Evolutionary conservation across 2,797 vertebrate species (phyloP).

Genomic region (Botia almorhae): DNA sequence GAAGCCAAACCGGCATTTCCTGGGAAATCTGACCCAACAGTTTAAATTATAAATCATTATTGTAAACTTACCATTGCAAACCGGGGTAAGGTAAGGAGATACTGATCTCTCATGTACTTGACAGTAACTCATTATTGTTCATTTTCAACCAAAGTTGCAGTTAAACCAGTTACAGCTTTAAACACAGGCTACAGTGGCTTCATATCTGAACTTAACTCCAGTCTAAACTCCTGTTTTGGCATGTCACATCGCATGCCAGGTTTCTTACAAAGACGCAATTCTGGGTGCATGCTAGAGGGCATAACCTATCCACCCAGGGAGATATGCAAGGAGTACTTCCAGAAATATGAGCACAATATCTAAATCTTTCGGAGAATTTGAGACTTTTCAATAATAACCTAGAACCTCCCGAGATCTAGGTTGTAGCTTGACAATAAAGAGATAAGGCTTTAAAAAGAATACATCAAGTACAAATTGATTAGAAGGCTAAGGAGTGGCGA

Average conservation of each 20-base stretch:
- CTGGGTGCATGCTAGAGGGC: slow-evolving; percentile 33
- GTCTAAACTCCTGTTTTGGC: slow-evolving; percentile 34
- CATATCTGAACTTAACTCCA: background rate
- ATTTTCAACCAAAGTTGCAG: too few relatives aligned
- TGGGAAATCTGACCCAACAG: too few relatives aligned
- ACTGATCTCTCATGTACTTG: too few relatives aligned
- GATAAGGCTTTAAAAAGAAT: background rate
- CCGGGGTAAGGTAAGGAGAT: too few relatives aligned
- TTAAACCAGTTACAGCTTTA: background rate
- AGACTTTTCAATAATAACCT: slow-evolving; percentile 12
- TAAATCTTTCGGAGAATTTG: background rate
- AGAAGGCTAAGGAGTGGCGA: background rate
- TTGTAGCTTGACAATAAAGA: background rate
- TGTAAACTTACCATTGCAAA: too few relatives aligned
- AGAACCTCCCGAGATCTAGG: background rate
- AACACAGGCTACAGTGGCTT: background rate
- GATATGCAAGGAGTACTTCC: background rate
- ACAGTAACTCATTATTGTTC: too few relatives aligned
- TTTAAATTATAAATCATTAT: too few relatives aligned
- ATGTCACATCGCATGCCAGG: slow-evolving; percentile 30
- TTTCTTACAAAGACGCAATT: slow-evolving; percentile 37
- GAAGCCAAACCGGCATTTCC: too few relatives aligned
- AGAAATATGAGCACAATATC: background rate
- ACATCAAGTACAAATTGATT: background rate
- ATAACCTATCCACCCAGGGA: slow-evolving; percentile 8